These are phyloP conservation scores for Epistrophella euchroma DNA, from an alignment of 2,888 invertebrate genomes.

Conservation along the genomic window DNA sequence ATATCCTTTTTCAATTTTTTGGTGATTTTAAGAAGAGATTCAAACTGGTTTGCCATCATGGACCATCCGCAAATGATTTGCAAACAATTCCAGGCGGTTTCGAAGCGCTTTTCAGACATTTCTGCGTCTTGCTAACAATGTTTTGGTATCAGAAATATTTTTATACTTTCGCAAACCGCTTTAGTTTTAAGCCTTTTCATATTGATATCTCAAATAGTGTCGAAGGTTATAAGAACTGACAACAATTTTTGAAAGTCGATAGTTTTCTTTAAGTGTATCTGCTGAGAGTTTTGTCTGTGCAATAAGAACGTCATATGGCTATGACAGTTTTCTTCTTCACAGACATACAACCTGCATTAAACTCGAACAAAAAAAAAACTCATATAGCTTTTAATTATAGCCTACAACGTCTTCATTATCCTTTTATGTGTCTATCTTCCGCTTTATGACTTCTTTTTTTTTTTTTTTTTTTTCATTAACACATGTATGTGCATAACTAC, in stretches of 20 bases:
- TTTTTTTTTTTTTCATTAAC: conserved; percentile 8
- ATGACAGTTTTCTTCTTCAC: conserved; percentile 9
- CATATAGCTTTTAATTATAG: conserved; percentile 54
- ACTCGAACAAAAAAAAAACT: conserved; percentile 30
- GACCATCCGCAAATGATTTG: too few species aligned
- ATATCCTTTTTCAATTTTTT: too few species aligned
- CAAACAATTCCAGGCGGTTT: too few species aligned
- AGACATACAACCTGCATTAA: conserved; percentile 78
- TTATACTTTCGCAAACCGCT: too few species aligned
- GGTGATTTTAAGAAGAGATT: too few species aligned
- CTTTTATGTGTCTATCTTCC: conserved; percentile 42
- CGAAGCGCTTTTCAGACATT: too few species aligned
- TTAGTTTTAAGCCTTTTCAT: too few species aligned
- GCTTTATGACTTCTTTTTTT: conserved; percentile 20
- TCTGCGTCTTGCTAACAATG: too few species aligned
- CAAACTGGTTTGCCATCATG: too few species aligned
- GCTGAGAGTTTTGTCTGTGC: neutral
- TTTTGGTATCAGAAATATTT: too few species aligned
- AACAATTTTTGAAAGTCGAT: neutral
- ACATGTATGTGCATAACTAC: neutral
- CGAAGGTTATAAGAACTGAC: neutral
- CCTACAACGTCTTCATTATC: conserved; percentile 73
- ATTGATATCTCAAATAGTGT: too few species aligned
- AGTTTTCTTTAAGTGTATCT: neutral
- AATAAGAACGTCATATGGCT: neutral